phyloP scores from a whole-genome alignment of 2,797 vertebrate species.

The Hypotaenidia okinawae region DNA sequence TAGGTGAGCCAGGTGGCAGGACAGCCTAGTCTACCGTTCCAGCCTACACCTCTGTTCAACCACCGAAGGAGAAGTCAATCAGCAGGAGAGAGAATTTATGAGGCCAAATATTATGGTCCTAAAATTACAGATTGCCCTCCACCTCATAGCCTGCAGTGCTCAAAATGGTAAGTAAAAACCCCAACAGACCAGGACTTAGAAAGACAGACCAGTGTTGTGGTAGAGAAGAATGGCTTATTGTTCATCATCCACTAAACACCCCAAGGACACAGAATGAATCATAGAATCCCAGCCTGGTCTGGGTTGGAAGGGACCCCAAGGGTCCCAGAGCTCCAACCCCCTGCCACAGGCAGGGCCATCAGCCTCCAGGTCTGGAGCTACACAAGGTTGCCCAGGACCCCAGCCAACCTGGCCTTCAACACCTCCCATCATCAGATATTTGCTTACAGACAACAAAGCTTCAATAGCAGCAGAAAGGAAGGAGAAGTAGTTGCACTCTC shows the following conservation, averaged over 20 bases:
- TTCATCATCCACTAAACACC: neutral
- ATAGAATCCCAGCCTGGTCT: too few relatives aligned
- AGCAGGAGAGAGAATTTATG: neutral
- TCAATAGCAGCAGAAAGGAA: neutral
- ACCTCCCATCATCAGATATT: neutral
- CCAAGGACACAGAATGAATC: neutral
- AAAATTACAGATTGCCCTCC: neutral
- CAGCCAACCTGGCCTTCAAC: neutral
- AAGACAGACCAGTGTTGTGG: neutral
- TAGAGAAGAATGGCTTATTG: neutral
- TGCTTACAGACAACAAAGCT: neutral
- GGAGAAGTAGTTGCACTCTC: neutral
- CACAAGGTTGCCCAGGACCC: too few relatives aligned
- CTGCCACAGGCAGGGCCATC: too few relatives aligned
- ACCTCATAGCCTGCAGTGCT: neutral
- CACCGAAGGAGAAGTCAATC: neutral
- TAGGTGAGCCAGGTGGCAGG: accelerated
- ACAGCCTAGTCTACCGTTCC: neutral
- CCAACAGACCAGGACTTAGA: neutral
- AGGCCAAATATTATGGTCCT: neutral
- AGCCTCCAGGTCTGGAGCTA: too few relatives aligned
- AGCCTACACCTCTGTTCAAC: neutral
- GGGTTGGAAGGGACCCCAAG: too few relatives aligned
- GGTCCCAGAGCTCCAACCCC: too few relatives aligned
- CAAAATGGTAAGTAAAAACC: neutral